Percentiles rank a stretch among this genome's conserved stretches.
Evolutionary conservation across 2,797 vertebrate genomes (phyloP).

Genomic region (Mallotus villosus): DNA sequence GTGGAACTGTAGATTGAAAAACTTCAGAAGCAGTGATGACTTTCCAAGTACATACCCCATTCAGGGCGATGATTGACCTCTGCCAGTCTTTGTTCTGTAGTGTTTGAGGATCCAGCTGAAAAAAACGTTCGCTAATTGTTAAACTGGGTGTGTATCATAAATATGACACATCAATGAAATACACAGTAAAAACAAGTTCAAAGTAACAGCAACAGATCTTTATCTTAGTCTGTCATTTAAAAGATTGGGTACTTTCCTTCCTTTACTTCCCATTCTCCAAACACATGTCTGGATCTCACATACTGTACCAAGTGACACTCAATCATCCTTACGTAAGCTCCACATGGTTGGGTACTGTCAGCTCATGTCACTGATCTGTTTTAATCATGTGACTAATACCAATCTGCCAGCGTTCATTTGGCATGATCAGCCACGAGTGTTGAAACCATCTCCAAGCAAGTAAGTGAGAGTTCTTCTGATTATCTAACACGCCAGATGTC

Average conservation of each 20-base stretch:
- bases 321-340: slow-evolving; percentile 21
- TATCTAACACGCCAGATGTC: slow-evolving; percentile 42
- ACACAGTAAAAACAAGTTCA: not conserved
- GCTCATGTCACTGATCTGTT: slow-evolving; percentile 40
- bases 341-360: slow-evolving; percentile 31
- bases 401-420: slow-evolving; percentile 32
- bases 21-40: not conserved
- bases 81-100: slow-evolving; percentile 94
- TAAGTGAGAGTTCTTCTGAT: slow-evolving; percentile 23
- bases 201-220: not conserved
- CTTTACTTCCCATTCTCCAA: not conserved
- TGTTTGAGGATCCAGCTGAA: slow-evolving; percentile 86
- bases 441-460: slow-evolving; percentile 21
- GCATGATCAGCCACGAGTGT: slow-evolving; percentile 38
- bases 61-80: slow-evolving; percentile 85
- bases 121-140: slow-evolving; percentile 41
- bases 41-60: slow-evolving; percentile 76
- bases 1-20: not conserved
- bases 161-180: not conserved
- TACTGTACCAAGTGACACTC: slow-evolving; percentile 6
- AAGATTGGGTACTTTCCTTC: not conserved
- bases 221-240: no score
- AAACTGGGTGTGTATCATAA: not conserved
- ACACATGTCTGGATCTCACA: slow-evolving; percentile 5
- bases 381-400: slow-evolving; percentile 41